phyloP scores from a whole-genome alignment of 2,113 vertebrate species.

The Pitta sordida region DNA sequence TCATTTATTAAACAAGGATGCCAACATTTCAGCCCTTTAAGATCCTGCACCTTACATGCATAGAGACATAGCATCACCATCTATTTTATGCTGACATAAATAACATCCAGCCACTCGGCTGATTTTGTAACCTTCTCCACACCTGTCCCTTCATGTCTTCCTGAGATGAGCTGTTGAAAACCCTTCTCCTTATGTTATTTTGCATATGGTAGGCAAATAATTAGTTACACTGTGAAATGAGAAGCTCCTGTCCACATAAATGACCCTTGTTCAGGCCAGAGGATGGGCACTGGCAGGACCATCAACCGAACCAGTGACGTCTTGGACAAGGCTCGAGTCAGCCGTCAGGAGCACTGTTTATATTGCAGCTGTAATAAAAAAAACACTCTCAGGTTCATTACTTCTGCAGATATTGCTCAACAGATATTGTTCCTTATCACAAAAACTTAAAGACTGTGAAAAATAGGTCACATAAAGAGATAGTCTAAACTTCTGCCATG shows the following conservation, averaged over 20 bases:
- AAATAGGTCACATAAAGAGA: neutral
- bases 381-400: neutral
- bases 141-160: conserved; percentile 11
- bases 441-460: neutral
- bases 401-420: neutral
- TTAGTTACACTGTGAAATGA: neutral
- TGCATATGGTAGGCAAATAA: neutral
- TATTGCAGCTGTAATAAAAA: neutral
- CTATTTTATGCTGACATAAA: conserved; percentile 42
- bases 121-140: neutral
- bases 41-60: neutral
- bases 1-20: neutral
- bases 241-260: neutral
- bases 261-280: neutral
- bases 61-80: neutral
- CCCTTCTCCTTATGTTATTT: neutral
- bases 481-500: neutral
- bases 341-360: neutral
- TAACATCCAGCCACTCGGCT: neutral
- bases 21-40: neutral
- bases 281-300: neutral
- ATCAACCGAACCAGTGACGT: neutral
- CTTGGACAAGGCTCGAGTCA: neutral
- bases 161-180: conserved; percentile 33
- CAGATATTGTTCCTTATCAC: neutral